Conservation (phyloP, 2,888 invertebrate genomes). For the Papilio demoleus region DNA sequence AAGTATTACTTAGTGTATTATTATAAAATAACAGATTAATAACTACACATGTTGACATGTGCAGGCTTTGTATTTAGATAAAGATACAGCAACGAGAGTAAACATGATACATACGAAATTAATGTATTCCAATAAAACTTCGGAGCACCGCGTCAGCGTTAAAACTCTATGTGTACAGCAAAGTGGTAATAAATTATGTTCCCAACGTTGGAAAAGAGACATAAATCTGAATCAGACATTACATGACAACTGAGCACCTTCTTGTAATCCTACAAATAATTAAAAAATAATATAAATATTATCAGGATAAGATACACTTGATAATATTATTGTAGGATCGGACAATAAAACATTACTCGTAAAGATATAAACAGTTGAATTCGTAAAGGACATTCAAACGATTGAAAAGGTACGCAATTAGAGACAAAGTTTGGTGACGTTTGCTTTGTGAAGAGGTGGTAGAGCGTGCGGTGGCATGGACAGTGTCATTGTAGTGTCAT, state of each 20-base stretch:
- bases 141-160: neutral
- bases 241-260: neutral
- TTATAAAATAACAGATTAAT: no score
- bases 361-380: neutral
- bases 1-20: no score
- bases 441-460: neutral
- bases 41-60: neutral
- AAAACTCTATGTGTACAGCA: conserved; percentile 4
- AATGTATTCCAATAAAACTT: conserved; percentile 15
- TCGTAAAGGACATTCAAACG: neutral
- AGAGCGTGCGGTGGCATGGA: conserved; percentile 4
- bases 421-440: neutral
- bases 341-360: neutral
- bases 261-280: neutral
- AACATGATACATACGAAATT: conserved; percentile 2
- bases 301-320: neutral
- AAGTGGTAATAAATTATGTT: conserved; percentile 22
- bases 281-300: neutral
- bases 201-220: neutral
- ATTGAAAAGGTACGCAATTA: conserved; percentile 8
- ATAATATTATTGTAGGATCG: neutral
- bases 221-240: conserved; percentile 6
- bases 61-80: neutral
- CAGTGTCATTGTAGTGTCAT: neutral
- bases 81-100: neutral